These are phyloP conservation scores for Neotoma lepida DNA, from an alignment of 2,113 vertebrate species.

Conservation along the genomic window DNA sequence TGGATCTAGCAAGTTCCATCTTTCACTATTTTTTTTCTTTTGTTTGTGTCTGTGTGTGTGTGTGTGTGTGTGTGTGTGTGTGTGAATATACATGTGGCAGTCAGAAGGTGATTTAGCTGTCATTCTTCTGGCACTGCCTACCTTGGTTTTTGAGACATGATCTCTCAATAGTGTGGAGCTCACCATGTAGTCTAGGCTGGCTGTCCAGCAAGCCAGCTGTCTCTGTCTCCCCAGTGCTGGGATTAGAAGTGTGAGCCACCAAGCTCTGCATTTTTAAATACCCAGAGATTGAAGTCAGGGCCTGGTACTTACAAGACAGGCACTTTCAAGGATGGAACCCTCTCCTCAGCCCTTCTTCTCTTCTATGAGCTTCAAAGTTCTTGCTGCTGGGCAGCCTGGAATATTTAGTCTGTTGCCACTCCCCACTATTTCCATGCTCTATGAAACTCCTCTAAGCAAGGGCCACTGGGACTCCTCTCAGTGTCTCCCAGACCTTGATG, in stretches of 20 bases:
- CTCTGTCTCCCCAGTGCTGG: background rate
- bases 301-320: background rate
- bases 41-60: background rate
- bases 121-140: background rate
- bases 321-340: background rate
- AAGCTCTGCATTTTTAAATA: background rate
- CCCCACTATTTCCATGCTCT: background rate
- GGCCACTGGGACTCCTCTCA: background rate
- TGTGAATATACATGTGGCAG: rapidly evolving
- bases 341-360: background rate
- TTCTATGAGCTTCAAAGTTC: background rate
- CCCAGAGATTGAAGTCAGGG: background rate
- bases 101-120: background rate
- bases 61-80: background rate
- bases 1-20: background rate
- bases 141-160: background rate
- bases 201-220: background rate
- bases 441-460: background rate
- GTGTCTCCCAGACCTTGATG: background rate
- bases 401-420: background rate
- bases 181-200: background rate
- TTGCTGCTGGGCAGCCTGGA: background rate
- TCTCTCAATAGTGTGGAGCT: background rate
- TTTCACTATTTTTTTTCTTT: background rate
- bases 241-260: background rate